Percentiles rank a stretch among this genome's conserved stretches.
These are phyloP conservation scores for Hystrix brachyura DNA, from an alignment of 2,113 vertebrate genomes.

Conservation along the genomic window DNA sequence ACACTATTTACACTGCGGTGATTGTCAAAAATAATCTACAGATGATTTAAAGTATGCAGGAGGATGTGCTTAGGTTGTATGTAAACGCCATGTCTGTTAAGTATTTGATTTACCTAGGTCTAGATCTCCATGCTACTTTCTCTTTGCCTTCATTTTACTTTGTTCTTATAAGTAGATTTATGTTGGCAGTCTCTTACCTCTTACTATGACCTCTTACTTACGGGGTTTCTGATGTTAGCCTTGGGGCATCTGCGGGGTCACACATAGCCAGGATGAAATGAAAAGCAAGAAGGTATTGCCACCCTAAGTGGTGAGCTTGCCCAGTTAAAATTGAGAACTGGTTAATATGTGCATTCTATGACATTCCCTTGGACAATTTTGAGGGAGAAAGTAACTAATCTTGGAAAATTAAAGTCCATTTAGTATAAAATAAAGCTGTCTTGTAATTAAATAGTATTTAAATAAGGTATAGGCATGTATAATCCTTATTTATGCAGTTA, in stretches of 20 bases:
- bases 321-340: not conserved
- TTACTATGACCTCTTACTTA: not conserved
- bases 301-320: not conserved
- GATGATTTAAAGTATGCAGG: no score
- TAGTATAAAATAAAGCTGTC: not conserved
- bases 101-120: not conserved
- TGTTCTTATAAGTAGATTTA: not conserved
- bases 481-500: not conserved
- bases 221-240: not conserved
- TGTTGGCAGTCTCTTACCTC: not conserved
- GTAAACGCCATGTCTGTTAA: not conserved
- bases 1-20: no score
- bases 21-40: not conserved
- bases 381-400: not conserved
- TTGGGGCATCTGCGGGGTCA: not conserved
- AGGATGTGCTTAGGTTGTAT: no score
- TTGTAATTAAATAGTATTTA: not conserved
- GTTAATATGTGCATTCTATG: not conserved
- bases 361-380: not conserved
- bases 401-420: not conserved
- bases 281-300: not conserved
- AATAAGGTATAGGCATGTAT: not conserved
- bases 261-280: not conserved
- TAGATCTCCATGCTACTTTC: not conserved
- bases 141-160: not conserved